Evolutionary conservation across 1,140 invertebrate genomes (phyloP), one percentile per base, ranked within the genome.

Genomic region (Drosophila nasuta): DNA sequence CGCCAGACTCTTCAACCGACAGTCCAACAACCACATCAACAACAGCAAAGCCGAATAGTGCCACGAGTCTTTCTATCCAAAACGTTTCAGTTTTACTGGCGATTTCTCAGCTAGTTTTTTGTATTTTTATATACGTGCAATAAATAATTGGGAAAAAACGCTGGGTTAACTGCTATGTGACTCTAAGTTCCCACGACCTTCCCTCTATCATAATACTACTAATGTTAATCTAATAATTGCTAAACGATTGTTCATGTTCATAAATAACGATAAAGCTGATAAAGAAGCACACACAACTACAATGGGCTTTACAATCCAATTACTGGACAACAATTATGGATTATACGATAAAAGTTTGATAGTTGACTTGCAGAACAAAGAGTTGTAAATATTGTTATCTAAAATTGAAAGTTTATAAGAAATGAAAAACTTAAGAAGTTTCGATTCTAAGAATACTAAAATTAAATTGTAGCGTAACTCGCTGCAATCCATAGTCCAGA

Each of bases 111-210:
- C 51, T 63, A 79, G 75, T 68, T 43, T 63, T 45, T 74, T 25
- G 20, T 25, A 62, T 75, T 49, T 11, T 6, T 76, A 76, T 79
- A 73, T 62, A 33, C 43, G 38, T 28, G 41, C 20, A 52, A 82
- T 86, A 87, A 86, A 86, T 75, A 78, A 69, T 5, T 51, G 33
- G 28, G 25, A 46, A 13, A 67, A 60, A 48, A 45, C 28, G 20
- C 49, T 51, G 33, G n/a, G 45, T 28, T 48, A 63, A 63, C 15
- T 48, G 63, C 59, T 51, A 25, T 25, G 46, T 57, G 52, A 17
- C 10, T 49, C 52, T 30, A 64, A 45, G 45, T 79, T 87, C 73
- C 66, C 72, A 88, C 69, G 69, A 74, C 54, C 73, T 88, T 82
- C 38, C 41, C 25, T 28, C 10, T 13, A 71, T 46, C 60, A 15